phyloP scores from a whole-genome alignment of 2,797 vertebrate genomes.

The Dermochelys coriacea region DNA sequence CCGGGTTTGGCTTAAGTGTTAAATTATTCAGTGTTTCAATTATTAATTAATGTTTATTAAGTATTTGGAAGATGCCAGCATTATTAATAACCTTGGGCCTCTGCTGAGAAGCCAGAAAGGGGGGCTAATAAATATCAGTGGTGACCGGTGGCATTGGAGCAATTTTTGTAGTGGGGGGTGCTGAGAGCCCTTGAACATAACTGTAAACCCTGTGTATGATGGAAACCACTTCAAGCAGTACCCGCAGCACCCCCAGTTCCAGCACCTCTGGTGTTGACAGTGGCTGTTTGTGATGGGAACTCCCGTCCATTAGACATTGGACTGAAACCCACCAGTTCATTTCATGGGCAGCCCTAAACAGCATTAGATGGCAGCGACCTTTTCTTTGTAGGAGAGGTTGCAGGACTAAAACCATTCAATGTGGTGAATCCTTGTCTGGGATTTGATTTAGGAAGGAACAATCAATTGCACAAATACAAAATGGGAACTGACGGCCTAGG shows the following conservation, averaged over 20 bases:
- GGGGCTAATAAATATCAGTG: not conserved
- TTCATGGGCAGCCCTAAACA: not conserved
- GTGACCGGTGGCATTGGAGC: too few relatives aligned
- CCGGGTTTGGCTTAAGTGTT: fast-evolving
- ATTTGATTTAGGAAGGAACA: not conserved
- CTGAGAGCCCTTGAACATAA: too few relatives aligned
- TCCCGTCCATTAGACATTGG: fast-evolving
- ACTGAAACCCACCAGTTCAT: not conserved
- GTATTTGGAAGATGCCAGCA: not conserved
- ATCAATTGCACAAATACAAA: not conserved
- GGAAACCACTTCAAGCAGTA: too few relatives aligned
- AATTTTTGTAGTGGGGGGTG: too few relatives aligned
- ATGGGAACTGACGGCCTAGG: too few relatives aligned
- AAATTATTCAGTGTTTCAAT: not conserved
- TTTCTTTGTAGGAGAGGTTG: not conserved
- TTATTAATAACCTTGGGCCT: not conserved
- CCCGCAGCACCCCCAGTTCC: too few relatives aligned
- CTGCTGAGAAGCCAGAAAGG: not conserved
- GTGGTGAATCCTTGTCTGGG: not conserved
- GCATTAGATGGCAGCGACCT: not conserved
- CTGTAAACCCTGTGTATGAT: too few relatives aligned
- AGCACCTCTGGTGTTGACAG: not conserved
- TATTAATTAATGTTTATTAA: not conserved
- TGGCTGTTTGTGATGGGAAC: fast-evolving
- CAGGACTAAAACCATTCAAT: not conserved